Percentiles rank a stretch among this genome's conserved stretches.
phyloP scores from a whole-genome alignment of 1,140 invertebrate species.

The Drosophila ananassae region DNA sequence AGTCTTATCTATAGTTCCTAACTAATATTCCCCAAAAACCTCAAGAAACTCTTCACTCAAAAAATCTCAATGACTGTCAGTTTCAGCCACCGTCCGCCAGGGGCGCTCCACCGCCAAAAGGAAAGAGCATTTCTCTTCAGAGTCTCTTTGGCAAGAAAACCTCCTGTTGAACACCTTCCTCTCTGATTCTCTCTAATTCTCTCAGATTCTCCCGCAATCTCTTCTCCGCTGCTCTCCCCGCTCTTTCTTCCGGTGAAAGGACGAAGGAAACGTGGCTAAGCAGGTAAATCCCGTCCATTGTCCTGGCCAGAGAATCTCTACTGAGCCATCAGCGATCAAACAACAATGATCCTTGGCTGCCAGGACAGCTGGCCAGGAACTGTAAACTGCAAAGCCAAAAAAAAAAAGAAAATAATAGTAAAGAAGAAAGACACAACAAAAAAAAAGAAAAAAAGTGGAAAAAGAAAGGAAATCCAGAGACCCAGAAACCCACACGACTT shows the following conservation, averaged over 20 bases:
- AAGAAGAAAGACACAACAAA: not conserved
- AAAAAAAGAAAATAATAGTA: conserved; percentile 33
- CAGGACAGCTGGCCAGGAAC: conserved; percentile 33
- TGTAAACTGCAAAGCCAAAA: conserved; percentile 29
- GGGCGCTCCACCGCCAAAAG: conserved; percentile 4
- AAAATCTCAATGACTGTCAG: not conserved
- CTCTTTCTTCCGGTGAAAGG: conserved; percentile 37
- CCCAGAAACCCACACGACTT: conserved; percentile 60
- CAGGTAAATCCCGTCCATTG: conserved; percentile 54
- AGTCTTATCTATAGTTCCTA: too few relatives aligned
- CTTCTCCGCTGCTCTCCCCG: not conserved
- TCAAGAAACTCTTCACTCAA: too few relatives aligned
- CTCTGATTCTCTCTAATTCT: not conserved
- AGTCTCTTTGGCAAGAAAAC: not conserved
- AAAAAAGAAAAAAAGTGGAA: conserved; percentile 25
- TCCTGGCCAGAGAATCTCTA: conserved; percentile 22
- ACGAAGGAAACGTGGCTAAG: conserved; percentile 21
- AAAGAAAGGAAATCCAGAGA: conserved; percentile 39
- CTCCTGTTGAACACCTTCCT: conserved; percentile 35
- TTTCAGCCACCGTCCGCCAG: conserved; percentile 18
- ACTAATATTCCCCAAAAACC: too few relatives aligned
- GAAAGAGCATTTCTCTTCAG: conserved; percentile 9
- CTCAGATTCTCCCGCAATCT: too few relatives aligned
- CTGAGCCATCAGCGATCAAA: conserved; percentile 36
- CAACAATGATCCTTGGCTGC: conserved; percentile 46